Base-by-base conservation (phyloP, 2,113 vertebrate species). In the Oncorhynchus keta region DNA sequence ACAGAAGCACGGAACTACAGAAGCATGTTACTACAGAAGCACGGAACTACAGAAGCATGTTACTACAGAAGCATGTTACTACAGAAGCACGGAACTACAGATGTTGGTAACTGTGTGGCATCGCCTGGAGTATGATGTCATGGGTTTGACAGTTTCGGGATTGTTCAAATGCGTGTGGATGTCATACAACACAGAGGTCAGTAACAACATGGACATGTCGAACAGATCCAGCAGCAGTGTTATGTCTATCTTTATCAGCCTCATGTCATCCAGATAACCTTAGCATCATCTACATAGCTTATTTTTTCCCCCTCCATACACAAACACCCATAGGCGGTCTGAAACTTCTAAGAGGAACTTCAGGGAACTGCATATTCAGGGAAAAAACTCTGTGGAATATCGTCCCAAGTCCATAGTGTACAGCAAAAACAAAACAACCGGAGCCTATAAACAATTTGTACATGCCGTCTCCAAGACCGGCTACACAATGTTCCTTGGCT, bases 121-220 rank as follows among this genome's bases (percentile, higher is more conserved):
- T 32, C 3, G 7, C 30, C 66, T 32, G 6, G 66, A 26, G 30
- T 30, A 24, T 24, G 3, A 20, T 69, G 32, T 67, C 16, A 35
- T 59, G 69, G 30, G 35, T 74, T 67, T 85, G 68, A 78, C 73
- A 57, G 22, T 77, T 76, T 76, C 79, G 72, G 30, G 70, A 81
- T 87, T 75, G 79, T 67, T 74, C 51, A 5, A 18, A 11, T 71
- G 79, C 30, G 6, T 73, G 57, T 69, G 24, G 32, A n/a, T 74
- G 79, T 68, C 71, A 67, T 2, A 0, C 14, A 18, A 73, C 26
- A 35, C 77, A 70, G 3, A 26, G 72, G 79, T 75, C 79, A 22
- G 22, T 80, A 49, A 73, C 57, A 30, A 1, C 13, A 55, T 7
- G 7, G 71, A 77, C 18, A 9, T 24, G 59, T 22, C 16, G n/a